Conservation (phyloP, 1,140 invertebrate species). For the Drosophila kikkawai region DNA sequence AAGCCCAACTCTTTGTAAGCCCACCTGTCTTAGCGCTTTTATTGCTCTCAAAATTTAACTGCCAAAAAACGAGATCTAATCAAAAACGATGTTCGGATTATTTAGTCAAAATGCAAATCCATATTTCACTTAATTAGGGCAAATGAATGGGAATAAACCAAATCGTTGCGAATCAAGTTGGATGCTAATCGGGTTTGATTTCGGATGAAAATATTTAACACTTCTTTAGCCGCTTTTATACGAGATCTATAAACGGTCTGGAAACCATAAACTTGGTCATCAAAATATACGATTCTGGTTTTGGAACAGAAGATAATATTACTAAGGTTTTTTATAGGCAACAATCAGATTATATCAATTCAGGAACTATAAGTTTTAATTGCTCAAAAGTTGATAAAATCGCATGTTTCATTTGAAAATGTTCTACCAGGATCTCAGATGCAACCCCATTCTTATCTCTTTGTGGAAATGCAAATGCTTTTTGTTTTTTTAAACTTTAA, state of each 20-base stretch:
- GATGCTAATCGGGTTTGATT: constrained; percentile 1
- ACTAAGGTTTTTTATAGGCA: no score
- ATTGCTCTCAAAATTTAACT: neutral
- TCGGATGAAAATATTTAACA: constrained; percentile 7
- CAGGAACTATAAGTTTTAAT: neutral
- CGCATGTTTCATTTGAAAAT: neutral
- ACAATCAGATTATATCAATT: neutral
- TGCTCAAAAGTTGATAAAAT: neutral
- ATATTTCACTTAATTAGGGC: constrained; percentile 15
- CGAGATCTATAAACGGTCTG: constrained; percentile 20
- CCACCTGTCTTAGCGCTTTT: neutral
- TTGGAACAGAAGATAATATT: neutral
- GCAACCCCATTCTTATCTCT: neutral
- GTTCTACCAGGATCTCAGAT: neutral
- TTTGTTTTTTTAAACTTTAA: neutral
- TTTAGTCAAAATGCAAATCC: constrained; percentile 15
- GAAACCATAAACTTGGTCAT: neutral
- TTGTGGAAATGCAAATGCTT: constrained; percentile 11
- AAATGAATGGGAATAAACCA: constrained; percentile 16
- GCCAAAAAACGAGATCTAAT: constrained; percentile 1
- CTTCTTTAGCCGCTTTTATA: constrained; percentile 14
- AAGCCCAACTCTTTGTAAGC: neutral
- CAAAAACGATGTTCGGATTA: constrained; percentile 3
- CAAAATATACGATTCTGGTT: constrained; percentile 4
- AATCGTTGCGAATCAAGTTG: constrained; percentile 12